These are phyloP conservation scores for Eremobia ochroleuca DNA, from an alignment of 2,888 invertebrate species.

Conservation along the genomic window DNA sequence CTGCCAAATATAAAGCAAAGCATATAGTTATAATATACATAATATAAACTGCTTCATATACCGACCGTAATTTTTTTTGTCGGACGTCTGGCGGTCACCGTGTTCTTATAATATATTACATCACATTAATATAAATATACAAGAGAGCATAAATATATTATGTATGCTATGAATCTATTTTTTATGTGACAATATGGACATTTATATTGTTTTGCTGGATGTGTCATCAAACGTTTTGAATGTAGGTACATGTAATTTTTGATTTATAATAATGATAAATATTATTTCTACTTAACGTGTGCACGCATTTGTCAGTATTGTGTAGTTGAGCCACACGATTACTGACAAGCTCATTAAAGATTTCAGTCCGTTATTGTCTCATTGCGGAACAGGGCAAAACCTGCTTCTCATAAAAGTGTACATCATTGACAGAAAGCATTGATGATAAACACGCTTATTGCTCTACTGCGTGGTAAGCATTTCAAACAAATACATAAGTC, in stretches of 20 bases:
- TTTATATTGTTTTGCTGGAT: slow-evolving; percentile 53
- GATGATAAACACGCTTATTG: neutral
- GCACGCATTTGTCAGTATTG: too few species aligned
- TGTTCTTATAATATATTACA: slow-evolving; percentile 64
- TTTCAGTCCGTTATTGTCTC: neutral
- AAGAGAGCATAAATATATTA: slow-evolving; percentile 56
- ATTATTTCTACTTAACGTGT: too few species aligned
- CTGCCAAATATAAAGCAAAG: slow-evolving; percentile 31
- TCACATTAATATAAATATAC: slow-evolving; percentile 65
- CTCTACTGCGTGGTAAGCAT: neutral
- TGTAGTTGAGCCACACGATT: too few species aligned
- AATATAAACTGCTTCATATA: slow-evolving; percentile 15
- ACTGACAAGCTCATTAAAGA: too few species aligned
- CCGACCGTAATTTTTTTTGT: slow-evolving; percentile 61
- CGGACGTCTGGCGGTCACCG: slow-evolving; percentile 59
- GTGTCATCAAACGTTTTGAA: slow-evolving; percentile 7
- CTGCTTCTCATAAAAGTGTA: neutral
- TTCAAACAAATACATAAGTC: neutral
- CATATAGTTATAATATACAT: slow-evolving; percentile 14
- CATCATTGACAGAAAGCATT: neutral
- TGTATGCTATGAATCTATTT: slow-evolving; percentile 66
- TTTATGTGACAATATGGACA: slow-evolving; percentile 64
- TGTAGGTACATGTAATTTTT: neutral
- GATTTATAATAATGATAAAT: neutral
- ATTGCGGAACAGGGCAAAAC: neutral